These are phyloP conservation scores for Micrasema minimum DNA, from an alignment of 1,140 invertebrate species.

Conservation along the genomic window DNA sequence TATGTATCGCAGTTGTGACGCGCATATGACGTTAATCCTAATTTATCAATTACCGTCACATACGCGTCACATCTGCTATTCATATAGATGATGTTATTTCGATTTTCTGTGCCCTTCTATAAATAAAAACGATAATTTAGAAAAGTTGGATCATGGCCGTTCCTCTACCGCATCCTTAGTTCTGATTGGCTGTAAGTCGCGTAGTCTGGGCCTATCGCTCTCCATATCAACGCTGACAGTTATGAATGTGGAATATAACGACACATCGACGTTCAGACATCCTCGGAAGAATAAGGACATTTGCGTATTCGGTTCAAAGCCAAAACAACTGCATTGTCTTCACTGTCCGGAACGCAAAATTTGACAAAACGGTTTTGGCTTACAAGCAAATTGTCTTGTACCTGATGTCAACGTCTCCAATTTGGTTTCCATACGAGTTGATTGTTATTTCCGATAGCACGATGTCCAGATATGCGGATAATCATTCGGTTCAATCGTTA, in stretches of 20 bases:
- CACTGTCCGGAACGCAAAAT: conserved; percentile 32
- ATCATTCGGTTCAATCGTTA: conserved; percentile 5
- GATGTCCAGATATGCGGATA: conserved; percentile 11
- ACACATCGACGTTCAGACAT: conserved; percentile 34
- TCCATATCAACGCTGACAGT: conserved; percentile 35
- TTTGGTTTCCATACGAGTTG: conserved; percentile 23
- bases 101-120: too few relatives aligned
- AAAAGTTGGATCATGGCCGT: too few relatives aligned
- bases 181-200: conserved; percentile 1
- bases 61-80: too few relatives aligned
- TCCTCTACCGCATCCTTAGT: too few relatives aligned
- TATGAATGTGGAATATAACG: conserved; percentile 44
- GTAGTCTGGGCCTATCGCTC: neutral
- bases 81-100: too few relatives aligned
- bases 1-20: too few relatives aligned
- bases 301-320: conserved; percentile 44
- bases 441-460: conserved; percentile 22
- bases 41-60: too few relatives aligned
- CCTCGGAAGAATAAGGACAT: conserved; percentile 36
- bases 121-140: too few relatives aligned
- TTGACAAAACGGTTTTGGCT: conserved; percentile 43
- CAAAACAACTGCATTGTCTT: conserved; percentile 23
- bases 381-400: conserved; percentile 18
- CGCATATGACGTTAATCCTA: too few relatives aligned
- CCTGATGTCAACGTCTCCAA: neutral